A percentile compares a stretch with the other conserved stretches of the same genome.
Conservation (phyloP, 2,113 vertebrate species). For the Bucco capensis region DNA sequence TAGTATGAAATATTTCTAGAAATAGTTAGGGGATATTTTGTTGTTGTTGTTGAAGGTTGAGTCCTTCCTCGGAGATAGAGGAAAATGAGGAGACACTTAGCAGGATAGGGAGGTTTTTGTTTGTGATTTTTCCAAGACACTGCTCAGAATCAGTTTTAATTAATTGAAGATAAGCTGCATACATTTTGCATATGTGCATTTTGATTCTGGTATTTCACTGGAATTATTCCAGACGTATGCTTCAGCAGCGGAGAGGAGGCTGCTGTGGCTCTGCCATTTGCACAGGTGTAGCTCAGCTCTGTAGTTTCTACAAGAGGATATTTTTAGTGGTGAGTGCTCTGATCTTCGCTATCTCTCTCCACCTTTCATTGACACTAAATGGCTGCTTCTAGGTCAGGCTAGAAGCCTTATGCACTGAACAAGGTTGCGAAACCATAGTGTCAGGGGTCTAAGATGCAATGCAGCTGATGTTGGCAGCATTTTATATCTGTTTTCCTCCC, state of each 20-base stretch:
- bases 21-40: slow-evolving; percentile 70
- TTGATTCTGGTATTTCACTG: slow-evolving; percentile 51
- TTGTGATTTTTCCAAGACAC: slow-evolving; percentile 48
- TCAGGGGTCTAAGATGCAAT: neutral
- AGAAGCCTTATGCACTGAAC: neutral
- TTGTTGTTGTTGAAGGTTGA: slow-evolving; percentile 63
- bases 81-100: slow-evolving; percentile 43
- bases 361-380: neutral
- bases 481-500: neutral
- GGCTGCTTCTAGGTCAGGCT: neutral
- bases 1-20: slow-evolving; percentile 75
- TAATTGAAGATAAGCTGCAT: slow-evolving; percentile 47
- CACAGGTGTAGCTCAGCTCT: slow-evolving; percentile 7
- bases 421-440: neutral
- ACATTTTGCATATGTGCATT: slow-evolving; percentile 62
- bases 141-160: slow-evolving; percentile 65
- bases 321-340: neutral
- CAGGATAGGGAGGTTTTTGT: slow-evolving; percentile 42
- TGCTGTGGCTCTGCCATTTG: neutral
- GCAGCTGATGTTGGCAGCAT: neutral
- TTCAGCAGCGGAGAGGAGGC: neutral
- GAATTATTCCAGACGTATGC: slow-evolving; percentile 28
- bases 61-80: slow-evolving; percentile 52
- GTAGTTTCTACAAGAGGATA: neutral
- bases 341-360: neutral